Percentiles rank a stretch among this genome's conserved stretches.
phyloP scores from a whole-genome alignment of 2,888 invertebrate genomes.

The Nebria salina region DNA sequence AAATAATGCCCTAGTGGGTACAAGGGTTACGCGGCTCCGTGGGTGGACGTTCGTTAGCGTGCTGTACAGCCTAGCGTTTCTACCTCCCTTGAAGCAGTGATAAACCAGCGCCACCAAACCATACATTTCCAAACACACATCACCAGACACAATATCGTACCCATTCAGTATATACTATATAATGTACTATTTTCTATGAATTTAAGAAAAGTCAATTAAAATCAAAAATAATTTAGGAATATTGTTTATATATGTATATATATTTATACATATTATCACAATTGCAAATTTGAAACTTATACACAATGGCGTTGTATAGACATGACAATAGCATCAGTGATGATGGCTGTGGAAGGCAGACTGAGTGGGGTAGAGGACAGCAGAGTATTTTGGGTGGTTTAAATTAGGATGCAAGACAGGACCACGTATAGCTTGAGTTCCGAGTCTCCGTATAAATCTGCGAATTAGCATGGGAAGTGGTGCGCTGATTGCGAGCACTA shows the following conservation, averaged over 20 bases:
- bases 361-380: not conserved
- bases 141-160: too few relatives aligned
- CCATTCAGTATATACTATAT: too few relatives aligned
- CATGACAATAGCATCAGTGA: not conserved
- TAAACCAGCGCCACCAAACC: not conserved
- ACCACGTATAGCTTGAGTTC: conserved; percentile 6
- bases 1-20: conserved; percentile 32
- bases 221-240: not conserved
- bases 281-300: too few relatives aligned
- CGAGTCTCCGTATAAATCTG: conserved; percentile 55
- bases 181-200: not conserved
- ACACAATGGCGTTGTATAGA: not conserved
- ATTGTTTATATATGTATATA: too few relatives aligned
- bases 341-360: conserved; percentile 25
- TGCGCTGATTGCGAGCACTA: conserved; percentile 57
- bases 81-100: not conserved
- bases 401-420: conserved; percentile 43
- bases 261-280: too few relatives aligned
- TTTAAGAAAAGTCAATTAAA: not conserved
- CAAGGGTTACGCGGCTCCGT: not conserved
- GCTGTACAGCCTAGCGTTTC: not conserved
- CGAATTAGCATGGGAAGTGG: conserved; percentile 60
- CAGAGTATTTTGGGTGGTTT: conserved; percentile 15
- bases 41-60: conserved; percentile 13
- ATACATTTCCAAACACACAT: not conserved